These are phyloP conservation scores for Chanos chanos DNA, from an alignment of 2,797 vertebrate species.

Conservation along the genomic window DNA sequence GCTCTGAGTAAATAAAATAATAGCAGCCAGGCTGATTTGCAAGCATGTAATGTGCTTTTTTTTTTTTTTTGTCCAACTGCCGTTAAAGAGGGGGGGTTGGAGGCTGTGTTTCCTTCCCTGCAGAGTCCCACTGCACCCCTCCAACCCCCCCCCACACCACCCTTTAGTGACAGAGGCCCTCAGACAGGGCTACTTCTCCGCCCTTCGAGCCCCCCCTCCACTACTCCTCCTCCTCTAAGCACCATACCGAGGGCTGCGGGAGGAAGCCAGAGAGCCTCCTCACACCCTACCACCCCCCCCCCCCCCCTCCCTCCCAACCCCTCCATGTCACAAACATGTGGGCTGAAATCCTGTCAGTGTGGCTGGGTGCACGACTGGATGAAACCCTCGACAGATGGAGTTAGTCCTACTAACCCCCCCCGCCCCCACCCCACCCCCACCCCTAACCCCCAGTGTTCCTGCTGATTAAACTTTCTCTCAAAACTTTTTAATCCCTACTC, in stretches of 20 bases:
- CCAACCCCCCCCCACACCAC: constrained; percentile 76
- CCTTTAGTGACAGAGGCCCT: constrained; percentile 73
- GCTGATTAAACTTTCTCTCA: background rate
- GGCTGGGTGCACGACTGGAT: constrained; percentile 50
- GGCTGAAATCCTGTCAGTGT: constrained; percentile 55
- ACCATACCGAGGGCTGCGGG: constrained; percentile 68
- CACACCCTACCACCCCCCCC: constrained; percentile 18
- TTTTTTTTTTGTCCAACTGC: constrained; percentile 66
- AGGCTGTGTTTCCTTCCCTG: constrained; percentile 71
- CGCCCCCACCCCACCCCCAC: background rate
- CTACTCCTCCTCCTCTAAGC: constrained; percentile 45
- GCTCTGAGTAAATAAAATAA: constrained; percentile 81
- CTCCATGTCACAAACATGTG: constrained; percentile 17
- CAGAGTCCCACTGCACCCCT: constrained; percentile 78
- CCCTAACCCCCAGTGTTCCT: background rate
- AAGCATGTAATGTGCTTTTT: constrained; percentile 94
- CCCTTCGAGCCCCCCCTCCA: constrained; percentile 14
- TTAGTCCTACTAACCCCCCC: constrained; percentile 5
- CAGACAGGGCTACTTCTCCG: constrained; percentile 68
- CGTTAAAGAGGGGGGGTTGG: constrained; percentile 48
- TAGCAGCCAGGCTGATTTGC: constrained; percentile 90
- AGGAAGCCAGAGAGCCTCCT: constrained; percentile 53
- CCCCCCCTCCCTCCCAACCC: background rate
- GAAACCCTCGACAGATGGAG: constrained; percentile 57
- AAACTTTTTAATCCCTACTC: background rate